Base-by-base conservation (phyloP, 92 coral and sea anemone genomes). In the Palythoa grandiflora region DNA sequence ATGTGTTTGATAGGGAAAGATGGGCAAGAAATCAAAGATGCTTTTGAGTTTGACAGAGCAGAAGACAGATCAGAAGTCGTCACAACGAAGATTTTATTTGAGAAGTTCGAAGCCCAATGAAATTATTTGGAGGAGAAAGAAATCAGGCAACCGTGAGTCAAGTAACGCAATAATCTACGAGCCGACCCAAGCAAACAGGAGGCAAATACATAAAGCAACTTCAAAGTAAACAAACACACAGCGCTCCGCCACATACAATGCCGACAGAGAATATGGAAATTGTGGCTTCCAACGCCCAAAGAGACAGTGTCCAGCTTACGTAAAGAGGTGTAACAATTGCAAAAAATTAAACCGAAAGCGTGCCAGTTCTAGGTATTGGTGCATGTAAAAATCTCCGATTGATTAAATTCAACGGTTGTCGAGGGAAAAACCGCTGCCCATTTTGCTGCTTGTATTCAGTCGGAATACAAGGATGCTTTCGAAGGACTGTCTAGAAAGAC, bases 281-380 rank as follows among this genome's bases (percentile, higher is more conserved):
- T 85, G 88, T 74, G 88, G 81, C 11, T 66, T 21, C 2, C 55
- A 53, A 20, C 88, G 57, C 10, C 15, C 28, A 60, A 87, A 77
- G 76, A 84, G 89, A 17, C 89, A 75, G 72, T 85, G 88, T 13
- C 11, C 19, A 72, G 88, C 83, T 1, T 85, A 38, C 73, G 88
- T 81, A 35, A 13, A 53, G 28, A 71, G 21, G 77, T 57, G 89
- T 47, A 60, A 87, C 80, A 37, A 37, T 10, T 87, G 84, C 51
- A 38, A 48, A 20, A 87, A 61, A 44, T 38, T 38, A 38, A 87
- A 87, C 28, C 28, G 48, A 44, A 6, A 6, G 48, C 48, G 48
- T 44, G 4, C 4, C 6, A 44, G 88, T 63, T 20, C 77, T 72
- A 38, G 73, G 76, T 20, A 65, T 65, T 65, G 71, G 71, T 16